These are phyloP conservation scores for Scaptomyza montana DNA, from an alignment of 1,140 invertebrate species.

Conservation along the genomic window DNA sequence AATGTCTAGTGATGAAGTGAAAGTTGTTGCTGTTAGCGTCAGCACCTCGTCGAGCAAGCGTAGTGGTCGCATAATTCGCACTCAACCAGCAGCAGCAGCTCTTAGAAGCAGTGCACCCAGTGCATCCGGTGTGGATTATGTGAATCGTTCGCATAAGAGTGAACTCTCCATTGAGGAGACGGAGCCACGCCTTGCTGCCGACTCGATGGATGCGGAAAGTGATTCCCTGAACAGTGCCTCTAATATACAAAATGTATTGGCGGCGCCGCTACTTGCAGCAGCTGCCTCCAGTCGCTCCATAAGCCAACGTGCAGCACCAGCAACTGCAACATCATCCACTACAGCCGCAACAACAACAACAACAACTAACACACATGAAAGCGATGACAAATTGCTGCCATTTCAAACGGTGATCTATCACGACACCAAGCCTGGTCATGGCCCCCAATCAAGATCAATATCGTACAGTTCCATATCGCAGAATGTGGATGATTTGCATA, in stretches of 20 bases:
- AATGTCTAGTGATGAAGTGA: constrained; percentile 69
- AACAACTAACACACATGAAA: constrained; percentile 6
- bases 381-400: constrained; percentile 66
- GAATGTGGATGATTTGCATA: constrained; percentile 69
- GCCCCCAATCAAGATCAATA: constrained; percentile 84
- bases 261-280: constrained; percentile 59
- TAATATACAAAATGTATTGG: constrained; percentile 75
- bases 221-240: constrained; percentile 79
- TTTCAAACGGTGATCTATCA: constrained; percentile 85
- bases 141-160: constrained; percentile 80
- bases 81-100: constrained; percentile 7
- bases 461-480: constrained; percentile 85
- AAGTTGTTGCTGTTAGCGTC: constrained; percentile 78
- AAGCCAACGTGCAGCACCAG: too few relatives aligned
- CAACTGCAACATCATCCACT: too few relatives aligned
- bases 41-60: constrained; percentile 68
- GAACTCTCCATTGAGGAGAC: constrained; percentile 80
- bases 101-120: constrained; percentile 31
- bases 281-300: constrained; percentile 44
- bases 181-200: constrained; percentile 58
- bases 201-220: constrained; percentile 55
- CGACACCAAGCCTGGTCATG: constrained; percentile 84
- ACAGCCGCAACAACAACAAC: neutral
- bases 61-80: constrained; percentile 44
- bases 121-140: constrained; percentile 59